phyloP scores from a whole-genome alignment of 1,140 invertebrate genomes.

The Lasioglossum albipes region DNA sequence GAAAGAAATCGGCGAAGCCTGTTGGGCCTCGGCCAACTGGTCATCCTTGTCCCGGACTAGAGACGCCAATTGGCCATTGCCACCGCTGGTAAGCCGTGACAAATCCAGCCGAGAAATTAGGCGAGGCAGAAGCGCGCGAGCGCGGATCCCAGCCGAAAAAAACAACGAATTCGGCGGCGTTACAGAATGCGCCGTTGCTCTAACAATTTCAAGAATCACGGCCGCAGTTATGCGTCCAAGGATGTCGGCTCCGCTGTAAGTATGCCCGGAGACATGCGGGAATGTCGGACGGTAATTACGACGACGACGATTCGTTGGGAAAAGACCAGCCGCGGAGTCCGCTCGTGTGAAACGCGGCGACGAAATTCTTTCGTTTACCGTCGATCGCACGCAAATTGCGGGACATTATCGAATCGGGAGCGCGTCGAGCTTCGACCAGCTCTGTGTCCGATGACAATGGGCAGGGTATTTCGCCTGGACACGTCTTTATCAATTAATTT shows the following conservation, averaged over 20 bases:
- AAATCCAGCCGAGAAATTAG: not conserved
- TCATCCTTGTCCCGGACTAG: not conserved
- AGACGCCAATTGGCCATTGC: constrained; percentile 41
- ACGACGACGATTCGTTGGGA: not conserved
- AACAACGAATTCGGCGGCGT: too few species aligned
- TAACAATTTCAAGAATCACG: constrained; percentile 13
- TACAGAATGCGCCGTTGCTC: not conserved
- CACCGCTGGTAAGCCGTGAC: not conserved
- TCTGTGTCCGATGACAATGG: too few species aligned
- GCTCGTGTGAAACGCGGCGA: not conserved
- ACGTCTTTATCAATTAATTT: too few species aligned
- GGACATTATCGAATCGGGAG: not conserved
- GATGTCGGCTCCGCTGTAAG: not conserved
- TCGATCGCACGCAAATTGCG: not conserved
- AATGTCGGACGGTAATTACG: not conserved
- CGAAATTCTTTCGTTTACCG: not conserved
- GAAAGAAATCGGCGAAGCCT: not conserved
- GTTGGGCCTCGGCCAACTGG: constrained; percentile 16
- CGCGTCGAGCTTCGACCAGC: too few species aligned
- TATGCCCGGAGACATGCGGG: not conserved
- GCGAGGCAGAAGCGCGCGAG: not conserved
- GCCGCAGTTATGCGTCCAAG: not conserved
- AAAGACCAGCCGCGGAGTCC: not conserved
- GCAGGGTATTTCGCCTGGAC: too few species aligned
- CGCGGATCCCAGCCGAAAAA: not conserved